Evolutionary conservation across 2,888 invertebrate genomes (phyloP).

Genomic region (Erebia palarica): DNA sequence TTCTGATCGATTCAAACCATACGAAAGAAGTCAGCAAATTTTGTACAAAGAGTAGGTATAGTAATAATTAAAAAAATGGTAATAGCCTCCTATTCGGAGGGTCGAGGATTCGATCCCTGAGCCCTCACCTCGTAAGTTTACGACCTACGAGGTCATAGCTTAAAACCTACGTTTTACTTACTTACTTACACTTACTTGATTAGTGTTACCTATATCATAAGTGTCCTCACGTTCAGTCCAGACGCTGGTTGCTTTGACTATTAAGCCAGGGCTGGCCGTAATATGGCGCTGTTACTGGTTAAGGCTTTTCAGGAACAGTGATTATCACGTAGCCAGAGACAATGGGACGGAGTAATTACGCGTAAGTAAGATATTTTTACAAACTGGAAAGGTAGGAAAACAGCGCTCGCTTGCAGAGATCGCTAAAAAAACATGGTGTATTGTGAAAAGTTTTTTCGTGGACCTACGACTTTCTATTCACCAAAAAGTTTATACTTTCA

Average conservation of each 20-base stretch:
- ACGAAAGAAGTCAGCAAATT: too few species aligned
- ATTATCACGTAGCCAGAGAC: slow-evolving; percentile 32
- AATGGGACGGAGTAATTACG: slow-evolving; percentile 35
- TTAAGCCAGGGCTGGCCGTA: not conserved
- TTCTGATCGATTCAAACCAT: too few species aligned
- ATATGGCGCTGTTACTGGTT: slow-evolving; percentile 9
- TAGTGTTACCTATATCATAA: not conserved
- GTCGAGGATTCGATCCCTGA: too few species aligned
- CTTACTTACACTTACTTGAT: not conserved
- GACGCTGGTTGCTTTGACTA: not conserved
- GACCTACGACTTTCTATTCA: not conserved
- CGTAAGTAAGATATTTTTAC: slow-evolving; percentile 36
- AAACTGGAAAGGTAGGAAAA: slow-evolving; percentile 32
- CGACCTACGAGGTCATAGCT: too few species aligned
- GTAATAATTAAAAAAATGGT: too few species aligned
- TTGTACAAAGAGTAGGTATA: too few species aligned
- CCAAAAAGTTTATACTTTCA: not conserved
- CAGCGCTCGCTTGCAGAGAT: slow-evolving; percentile 26
- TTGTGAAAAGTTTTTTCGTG: not conserved
- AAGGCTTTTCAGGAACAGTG: slow-evolving; percentile 30
- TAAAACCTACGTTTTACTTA: not conserved
- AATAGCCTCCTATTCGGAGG: too few species aligned
- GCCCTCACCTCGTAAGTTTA: too few species aligned
- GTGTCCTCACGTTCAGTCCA: not conserved
- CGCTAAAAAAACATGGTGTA: slow-evolving; percentile 13